Base-by-base conservation (phyloP, 2,888 invertebrate species). In the Dolichopus griseipennis region DNA sequence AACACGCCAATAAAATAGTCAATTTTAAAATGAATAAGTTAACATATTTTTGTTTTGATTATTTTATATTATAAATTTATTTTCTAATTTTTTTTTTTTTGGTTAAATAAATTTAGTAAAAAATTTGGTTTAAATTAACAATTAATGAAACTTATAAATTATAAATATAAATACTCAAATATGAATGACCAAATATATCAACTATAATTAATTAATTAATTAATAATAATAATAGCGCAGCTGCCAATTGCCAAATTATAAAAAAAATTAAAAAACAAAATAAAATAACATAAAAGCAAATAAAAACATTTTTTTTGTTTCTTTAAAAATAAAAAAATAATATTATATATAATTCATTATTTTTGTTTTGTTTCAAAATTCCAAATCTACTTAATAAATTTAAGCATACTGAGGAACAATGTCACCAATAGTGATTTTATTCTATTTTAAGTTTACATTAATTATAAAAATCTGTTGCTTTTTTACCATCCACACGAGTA, bases 231-330 rank as follows among this genome's bases (percentile, higher is more conserved):
- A 33, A 64, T 64, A 64, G 37, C 64, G 34, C 64, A 64, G 69
- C 69, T 64, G 69, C 69, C 69, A 69, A 69, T 69, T 67, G 69
- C 69, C 66, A 69, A 67, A 62, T 43, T 73, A 73, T 73, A 67
- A 71, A 69, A 71, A 69, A 18, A 52, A 52, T 7, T 7, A 37
- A 65, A 52, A 65, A 65, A 15, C 15, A 27, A 65, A 65, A 52
- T 18, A 65, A 65, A 65, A 15, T n/a, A n/a, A n/a, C n/a, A 65
- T 27, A 22, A 20, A 52, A 41, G 7, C 12, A 33, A 37, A 43
- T 41, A 64, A 68, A 66, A 61, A 52, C 43, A 65, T 63, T 41
- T 64, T 68, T 68, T 69, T 67, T 66, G 66, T 67, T 67, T 65
- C 5, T 15, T 33, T 33, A n/a, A 34, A 34, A 21, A 34, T 64